These are phyloP conservation scores for Hylia prasina DNA, from an alignment of 2,113 vertebrate species.

Conservation along the genomic window DNA sequence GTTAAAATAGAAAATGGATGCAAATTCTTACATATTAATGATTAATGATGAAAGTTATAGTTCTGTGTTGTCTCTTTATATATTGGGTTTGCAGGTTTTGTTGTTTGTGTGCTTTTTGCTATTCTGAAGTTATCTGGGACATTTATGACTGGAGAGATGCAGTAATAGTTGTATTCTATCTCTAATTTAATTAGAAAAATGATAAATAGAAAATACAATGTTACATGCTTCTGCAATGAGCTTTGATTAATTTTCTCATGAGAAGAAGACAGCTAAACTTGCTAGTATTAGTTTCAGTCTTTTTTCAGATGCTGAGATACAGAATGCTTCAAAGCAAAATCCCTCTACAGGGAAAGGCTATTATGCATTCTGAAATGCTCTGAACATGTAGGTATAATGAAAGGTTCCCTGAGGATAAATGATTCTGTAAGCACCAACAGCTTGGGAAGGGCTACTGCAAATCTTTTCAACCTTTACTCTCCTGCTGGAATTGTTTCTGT, in stretches of 20 bases:
- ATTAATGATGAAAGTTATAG: neutral
- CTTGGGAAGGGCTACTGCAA: neutral
- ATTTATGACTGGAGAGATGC: neutral
- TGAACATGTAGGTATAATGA: neutral
- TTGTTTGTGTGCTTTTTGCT: neutral
- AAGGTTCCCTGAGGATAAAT: conserved; percentile 31
- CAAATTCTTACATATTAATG: neutral
- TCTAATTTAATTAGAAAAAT: conserved; percentile 19
- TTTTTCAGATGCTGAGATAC: conserved; percentile 21
- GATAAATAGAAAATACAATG: neutral
- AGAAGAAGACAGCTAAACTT: conserved; percentile 27
- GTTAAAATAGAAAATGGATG: neutral
- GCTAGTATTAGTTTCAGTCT: neutral
- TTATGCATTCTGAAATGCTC: neutral
- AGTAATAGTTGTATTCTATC: neutral
- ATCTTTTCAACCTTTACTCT: neutral
- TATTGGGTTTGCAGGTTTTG: neutral
- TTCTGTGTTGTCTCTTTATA: neutral
- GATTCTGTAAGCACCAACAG: neutral
- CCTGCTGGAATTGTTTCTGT: neutral
- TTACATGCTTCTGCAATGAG: neutral
- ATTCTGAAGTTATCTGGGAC: neutral
- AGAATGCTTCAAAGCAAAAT: conserved; percentile 22
- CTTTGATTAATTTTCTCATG: conserved; percentile 15
- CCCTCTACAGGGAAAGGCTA: neutral